Evolutionary conservation across 2,888 invertebrate species (phyloP).

Genomic region (Harpalus rubripes): DNA sequence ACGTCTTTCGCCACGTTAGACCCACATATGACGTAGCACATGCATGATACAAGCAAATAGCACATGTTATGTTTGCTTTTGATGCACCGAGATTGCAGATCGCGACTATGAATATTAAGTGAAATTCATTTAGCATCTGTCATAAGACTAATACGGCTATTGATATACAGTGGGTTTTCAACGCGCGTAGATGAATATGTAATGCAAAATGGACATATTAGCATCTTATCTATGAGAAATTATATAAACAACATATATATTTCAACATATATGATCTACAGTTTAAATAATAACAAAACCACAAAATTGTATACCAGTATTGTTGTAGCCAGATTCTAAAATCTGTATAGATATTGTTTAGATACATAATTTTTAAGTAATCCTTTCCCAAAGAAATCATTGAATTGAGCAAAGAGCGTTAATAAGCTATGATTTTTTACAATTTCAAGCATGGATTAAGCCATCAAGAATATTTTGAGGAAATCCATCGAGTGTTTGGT

Average conservation of each 20-base stretch:
- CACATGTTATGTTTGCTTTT: background rate
- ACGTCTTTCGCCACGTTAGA: too few relatives aligned
- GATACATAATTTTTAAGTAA: too few relatives aligned
- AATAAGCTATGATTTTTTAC: too few relatives aligned
- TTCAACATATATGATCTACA: background rate
- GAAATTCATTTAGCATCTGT: conserved; percentile 37
- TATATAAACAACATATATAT: background rate
- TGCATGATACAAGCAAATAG: background rate
- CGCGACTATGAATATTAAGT: conserved; percentile 23
- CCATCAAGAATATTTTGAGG: too few relatives aligned
- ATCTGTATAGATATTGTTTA: too few relatives aligned
- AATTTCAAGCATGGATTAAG: too few relatives aligned
- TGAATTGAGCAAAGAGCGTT: too few relatives aligned
- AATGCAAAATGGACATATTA: background rate
- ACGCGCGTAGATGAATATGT: background rate
- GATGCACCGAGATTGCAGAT: conserved; percentile 16
- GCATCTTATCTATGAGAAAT: background rate
- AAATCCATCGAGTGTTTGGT: too few relatives aligned
- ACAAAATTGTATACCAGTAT: too few relatives aligned
- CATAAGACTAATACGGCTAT: conserved; percentile 14
- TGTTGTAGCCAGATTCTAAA: too few relatives aligned
- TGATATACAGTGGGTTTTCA: conserved; percentile 1
- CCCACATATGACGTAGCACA: background rate
- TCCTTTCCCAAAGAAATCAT: too few relatives aligned
- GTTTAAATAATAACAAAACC: background rate